phyloP scores from a whole-genome alignment of 2,888 invertebrate species.

The Oscheius onirici region DNA sequence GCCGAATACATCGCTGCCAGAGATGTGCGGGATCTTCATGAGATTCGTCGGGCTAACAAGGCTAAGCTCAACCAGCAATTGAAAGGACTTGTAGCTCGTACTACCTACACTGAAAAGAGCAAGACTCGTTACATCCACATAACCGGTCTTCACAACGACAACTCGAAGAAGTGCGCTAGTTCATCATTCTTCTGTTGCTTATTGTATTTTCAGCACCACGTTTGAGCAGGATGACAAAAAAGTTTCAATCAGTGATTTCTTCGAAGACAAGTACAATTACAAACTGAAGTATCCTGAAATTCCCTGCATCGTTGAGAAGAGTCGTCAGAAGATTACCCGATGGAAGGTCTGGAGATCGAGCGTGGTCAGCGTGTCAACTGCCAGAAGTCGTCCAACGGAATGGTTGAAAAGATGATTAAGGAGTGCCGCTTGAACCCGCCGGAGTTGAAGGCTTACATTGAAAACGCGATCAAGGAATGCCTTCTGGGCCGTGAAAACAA shows the following conservation, averaged over 20 bases:
- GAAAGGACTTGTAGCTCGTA: constrained; percentile 30
- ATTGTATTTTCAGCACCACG: not conserved
- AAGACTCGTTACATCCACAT: constrained; percentile 15
- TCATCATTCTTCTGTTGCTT: not conserved
- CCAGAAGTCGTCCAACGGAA: constrained; percentile 13
- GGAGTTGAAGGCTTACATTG: constrained; percentile 28
- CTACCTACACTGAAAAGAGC: constrained; percentile 19
- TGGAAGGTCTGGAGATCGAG: constrained; percentile 34
- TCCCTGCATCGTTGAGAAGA: constrained; percentile 8
- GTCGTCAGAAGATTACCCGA: constrained; percentile 19
- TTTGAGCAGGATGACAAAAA: constrained; percentile 6
- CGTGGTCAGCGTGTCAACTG: constrained; percentile 36
- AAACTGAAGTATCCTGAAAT: not conserved
- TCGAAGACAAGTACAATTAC: constrained; percentile 8
- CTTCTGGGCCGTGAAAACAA: constrained; percentile 18
- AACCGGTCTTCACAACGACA: constrained; percentile 9
- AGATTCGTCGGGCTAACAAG: not conserved
- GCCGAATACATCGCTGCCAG: not conserved
- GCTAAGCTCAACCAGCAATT: constrained; percentile 14
- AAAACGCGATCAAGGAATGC: constrained; percentile 30
- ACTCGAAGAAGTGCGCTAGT: constrained; percentile 7
- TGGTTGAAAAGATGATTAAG: constrained; percentile 34
- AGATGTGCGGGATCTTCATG: not conserved
- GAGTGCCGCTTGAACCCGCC: constrained; percentile 37
- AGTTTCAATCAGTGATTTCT: constrained; percentile 15